These are phyloP conservation scores for Metalampra italica DNA, from an alignment of 2,888 invertebrate genomes.

Conservation along the genomic window DNA sequence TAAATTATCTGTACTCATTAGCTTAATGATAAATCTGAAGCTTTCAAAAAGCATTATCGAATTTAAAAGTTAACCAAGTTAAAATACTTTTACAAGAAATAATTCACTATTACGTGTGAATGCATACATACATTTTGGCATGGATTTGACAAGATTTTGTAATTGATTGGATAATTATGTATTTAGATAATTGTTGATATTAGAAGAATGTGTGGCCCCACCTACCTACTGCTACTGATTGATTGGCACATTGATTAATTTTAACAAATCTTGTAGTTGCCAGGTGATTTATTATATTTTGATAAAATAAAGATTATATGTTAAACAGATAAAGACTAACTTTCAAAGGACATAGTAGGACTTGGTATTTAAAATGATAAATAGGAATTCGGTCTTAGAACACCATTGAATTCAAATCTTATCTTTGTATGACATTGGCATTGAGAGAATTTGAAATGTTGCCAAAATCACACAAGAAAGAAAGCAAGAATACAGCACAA, in stretches of 20 bases:
- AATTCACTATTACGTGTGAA: no score
- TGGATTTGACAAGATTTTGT: not conserved
- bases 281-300: not conserved
- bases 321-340: not conserved
- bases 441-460: no score
- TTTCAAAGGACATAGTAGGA: not conserved
- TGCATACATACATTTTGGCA: no score
- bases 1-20: no score
- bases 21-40: no score
- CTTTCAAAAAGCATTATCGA: no score
- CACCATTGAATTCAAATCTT: no score
- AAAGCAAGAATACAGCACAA: no score
- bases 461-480: no score
- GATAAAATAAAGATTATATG: not conserved
- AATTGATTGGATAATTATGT: not conserved
- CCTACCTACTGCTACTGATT: not conserved
- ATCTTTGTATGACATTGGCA: no score
- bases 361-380: not conserved
- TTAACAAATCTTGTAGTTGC: not conserved
- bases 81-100: no score
- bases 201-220: not conserved
- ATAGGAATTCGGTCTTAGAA: not conserved
- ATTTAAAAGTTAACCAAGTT: no score
- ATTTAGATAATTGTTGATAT: not conserved
- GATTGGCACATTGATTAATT: not conserved